Evolutionary conservation across 1,140 invertebrate species (phyloP), one percentile per base, ranked within the genome.

Genomic region (Drosophila insularis): DNA sequence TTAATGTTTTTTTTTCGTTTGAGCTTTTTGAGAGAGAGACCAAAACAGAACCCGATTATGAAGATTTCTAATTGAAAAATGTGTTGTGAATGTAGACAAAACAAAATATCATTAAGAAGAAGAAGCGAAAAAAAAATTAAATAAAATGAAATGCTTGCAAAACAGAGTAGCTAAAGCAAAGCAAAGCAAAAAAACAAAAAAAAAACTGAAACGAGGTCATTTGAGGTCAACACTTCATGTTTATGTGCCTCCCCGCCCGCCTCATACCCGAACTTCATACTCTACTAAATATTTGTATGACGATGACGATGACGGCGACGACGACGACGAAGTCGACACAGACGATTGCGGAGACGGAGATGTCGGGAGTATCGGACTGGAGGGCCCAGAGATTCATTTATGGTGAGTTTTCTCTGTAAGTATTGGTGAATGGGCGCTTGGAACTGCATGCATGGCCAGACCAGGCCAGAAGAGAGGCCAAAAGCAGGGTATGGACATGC

Each of bases 271-370:
- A 89, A 89, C 86, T 89, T 89, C 86, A 89, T 89, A 89, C 86
- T 89, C 86, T 90, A 89, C 86, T 89, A 89, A 89, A 89, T 89
- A 89, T 90, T 86, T 85, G 86, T 90, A 90, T 79, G 81, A 86
- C 81, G 81, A 70, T 39, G 72, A 68, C 61, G 53, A 53, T 27
- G 43, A 46, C 43, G 43, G 21, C 61, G 65, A 14, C 69, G 67
- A 62, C 61, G 56, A 63, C 66, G 61, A 68, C 35, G 32, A 50
- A 56, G 54, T 39, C 53, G 73, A 76, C 43, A 31, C 11, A 17
- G 63, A 60, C 73, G 63, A 50, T 21, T 32, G 64, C 14, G 31
- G 13, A n/a, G 27, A 40, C 17, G 37, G 32, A 21, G 62, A 32
- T 35, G 50, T 13, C 19, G 55, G 55, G 55, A 46, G 68, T 56